Evolutionary conservation across 64 coral and sea anemone species (phyloP).

Genomic region (Pachyseris speciosa): DNA sequence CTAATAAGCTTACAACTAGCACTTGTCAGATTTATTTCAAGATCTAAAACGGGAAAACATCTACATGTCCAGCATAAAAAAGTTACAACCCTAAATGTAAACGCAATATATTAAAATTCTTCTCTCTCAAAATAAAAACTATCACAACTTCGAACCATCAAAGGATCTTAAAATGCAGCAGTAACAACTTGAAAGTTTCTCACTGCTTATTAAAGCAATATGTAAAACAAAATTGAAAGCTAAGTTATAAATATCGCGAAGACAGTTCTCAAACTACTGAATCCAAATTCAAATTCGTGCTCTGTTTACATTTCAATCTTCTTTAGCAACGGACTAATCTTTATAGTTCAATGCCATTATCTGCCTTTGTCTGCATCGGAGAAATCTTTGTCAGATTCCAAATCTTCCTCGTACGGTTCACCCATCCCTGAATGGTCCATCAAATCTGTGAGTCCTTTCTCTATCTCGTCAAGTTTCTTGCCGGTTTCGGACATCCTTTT

Average conservation of each 20-base stretch:
- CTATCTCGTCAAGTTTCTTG: conserved; percentile 89
- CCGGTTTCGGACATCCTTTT: conserved; percentile 89
- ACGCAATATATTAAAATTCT: background rate
- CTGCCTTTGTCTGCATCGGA: conserved; percentile 62
- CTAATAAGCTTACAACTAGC: no score
- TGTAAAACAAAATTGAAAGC: background rate
- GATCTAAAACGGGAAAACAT: no score
- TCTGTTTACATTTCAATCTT: conserved; percentile 36
- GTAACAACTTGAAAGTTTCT: no score
- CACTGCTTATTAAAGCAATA: no score
- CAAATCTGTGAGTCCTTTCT: conserved; percentile 91
- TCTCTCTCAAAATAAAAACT: background rate
- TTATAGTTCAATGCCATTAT: background rate
- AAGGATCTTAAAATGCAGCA: no score
- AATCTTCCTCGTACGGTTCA: conserved; percentile 88
- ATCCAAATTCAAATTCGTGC: background rate
- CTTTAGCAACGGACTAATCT: conserved; percentile 8
- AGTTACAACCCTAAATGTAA: no score
- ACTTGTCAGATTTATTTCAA: no score
- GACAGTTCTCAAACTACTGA: background rate
- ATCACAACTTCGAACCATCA: background rate
- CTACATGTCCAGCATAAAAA: no score
- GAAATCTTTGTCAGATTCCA: conserved; percentile 83
- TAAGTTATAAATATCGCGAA: background rate
- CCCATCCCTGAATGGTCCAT: conserved; percentile 98